Evolutionary conservation across 2,113 vertebrate genomes (phyloP).

Genomic region (Mirza zaza): DNA sequence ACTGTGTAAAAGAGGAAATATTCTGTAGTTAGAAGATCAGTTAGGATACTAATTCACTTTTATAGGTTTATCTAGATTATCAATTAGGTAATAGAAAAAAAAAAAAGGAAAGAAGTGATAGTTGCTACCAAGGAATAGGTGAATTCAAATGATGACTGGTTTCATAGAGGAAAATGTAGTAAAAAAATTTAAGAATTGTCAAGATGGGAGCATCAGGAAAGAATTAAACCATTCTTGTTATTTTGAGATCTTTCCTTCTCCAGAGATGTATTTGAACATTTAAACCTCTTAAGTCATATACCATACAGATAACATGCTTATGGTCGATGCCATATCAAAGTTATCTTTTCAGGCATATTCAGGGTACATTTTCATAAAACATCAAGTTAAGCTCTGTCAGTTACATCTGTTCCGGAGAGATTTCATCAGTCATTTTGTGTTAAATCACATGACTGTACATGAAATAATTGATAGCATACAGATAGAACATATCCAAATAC

Average conservation of each 20-base stretch:
- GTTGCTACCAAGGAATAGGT: not conserved
- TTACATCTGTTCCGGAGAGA: slow-evolving; percentile 69
- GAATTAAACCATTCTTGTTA: not conserved
- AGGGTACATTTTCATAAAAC: slow-evolving; percentile 72
- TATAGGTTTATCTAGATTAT: not conserved
- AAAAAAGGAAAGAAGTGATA: not conserved
- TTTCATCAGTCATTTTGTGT: slow-evolving; percentile 66
- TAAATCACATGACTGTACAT: slow-evolving; percentile 61
- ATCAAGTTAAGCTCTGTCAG: slow-evolving; percentile 73
- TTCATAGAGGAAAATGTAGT: not conserved
- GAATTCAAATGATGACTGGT: not conserved
- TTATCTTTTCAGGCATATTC: slow-evolving; percentile 58
- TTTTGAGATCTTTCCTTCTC: not conserved
- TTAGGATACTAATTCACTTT: not conserved
- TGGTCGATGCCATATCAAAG: slow-evolving; percentile 44
- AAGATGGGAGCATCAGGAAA: not conserved
- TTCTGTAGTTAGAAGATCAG: not conserved
- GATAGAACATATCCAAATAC: slow-evolving; percentile 35
- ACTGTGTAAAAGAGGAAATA: not conserved
- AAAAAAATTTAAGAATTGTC: not conserved
- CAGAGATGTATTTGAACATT: not conserved
- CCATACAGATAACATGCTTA: slow-evolving; percentile 19
- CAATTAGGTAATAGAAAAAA: not conserved
- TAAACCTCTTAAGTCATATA: slow-evolving; percentile 41
- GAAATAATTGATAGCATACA: slow-evolving; percentile 52